Evolutionary conservation across 2,888 invertebrate species (phyloP).

Genomic region (Melikaiella ostensackeni): DNA sequence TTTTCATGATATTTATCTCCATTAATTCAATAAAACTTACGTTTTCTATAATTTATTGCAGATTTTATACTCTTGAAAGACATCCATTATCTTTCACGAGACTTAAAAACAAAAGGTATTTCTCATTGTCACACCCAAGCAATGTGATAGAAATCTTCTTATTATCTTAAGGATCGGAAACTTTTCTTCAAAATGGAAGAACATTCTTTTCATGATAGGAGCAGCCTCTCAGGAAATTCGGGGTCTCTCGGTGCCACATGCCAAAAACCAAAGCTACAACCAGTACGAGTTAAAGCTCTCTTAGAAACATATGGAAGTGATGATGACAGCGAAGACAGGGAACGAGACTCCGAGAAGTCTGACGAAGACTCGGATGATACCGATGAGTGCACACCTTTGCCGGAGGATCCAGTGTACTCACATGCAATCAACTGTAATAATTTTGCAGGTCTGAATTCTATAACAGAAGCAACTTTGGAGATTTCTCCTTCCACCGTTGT

Average conservation of each 20-base stretch:
- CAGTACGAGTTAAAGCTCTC: constrained; percentile 66
- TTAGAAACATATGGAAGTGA: constrained; percentile 64
- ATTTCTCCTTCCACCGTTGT: not conserved
- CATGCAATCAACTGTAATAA: not conserved
- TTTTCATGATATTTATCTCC: no score
- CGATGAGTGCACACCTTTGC: constrained; percentile 52
- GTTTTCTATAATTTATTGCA: not conserved
- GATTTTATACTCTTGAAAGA: not conserved
- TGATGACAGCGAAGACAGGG: constrained; percentile 62
- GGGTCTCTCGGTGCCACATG: constrained; percentile 42
- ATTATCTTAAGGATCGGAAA: constrained; percentile 1
- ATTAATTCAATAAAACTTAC: no score
- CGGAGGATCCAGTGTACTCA: not conserved
- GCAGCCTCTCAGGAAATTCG: constrained; percentile 51
- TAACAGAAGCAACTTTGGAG: not conserved
- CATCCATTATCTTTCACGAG: not conserved
- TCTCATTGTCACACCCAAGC: not conserved
- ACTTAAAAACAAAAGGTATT: not conserved
- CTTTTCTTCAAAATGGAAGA: constrained; percentile 51
- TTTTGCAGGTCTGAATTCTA: not conserved
- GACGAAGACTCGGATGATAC: constrained; percentile 59
- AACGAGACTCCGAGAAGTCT: constrained; percentile 50
- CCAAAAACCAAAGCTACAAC: constrained; percentile 60
- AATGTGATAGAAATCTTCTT: not conserved
- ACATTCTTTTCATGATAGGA: constrained; percentile 52